Conservation (phyloP, 2,797 vertebrate species). For the Meriones psammophilus region DNA sequence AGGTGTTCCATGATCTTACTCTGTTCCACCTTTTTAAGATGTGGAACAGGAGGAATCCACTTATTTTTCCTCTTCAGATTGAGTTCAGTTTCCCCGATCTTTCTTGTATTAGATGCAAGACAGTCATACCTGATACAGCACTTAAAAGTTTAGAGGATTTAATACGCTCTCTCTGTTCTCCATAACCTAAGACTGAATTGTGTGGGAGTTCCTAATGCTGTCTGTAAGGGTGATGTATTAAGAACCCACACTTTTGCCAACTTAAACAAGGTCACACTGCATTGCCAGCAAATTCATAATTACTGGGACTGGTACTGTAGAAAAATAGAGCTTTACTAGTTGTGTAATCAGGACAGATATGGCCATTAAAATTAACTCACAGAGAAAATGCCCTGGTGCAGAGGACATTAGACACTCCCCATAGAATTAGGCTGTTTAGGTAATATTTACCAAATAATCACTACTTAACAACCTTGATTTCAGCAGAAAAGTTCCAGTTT, state of each 20-base stretch:
- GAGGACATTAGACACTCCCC: slow-evolving; percentile 52
- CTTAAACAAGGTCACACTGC: slow-evolving; percentile 80
- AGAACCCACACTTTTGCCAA: slow-evolving; percentile 72
- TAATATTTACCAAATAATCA: slow-evolving; percentile 66
- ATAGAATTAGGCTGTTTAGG: slow-evolving; percentile 67
- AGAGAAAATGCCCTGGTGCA: slow-evolving; percentile 48
- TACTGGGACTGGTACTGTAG: slow-evolving; percentile 65
- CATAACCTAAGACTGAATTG: slow-evolving; percentile 58
- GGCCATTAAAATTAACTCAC: slow-evolving; percentile 71
- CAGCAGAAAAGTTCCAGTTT: slow-evolving; percentile 67
- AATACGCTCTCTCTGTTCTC: slow-evolving; percentile 65
- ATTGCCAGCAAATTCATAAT: slow-evolving; percentile 80
- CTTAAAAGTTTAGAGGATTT: slow-evolving; percentile 70
- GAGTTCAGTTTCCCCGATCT: slow-evolving; percentile 28
- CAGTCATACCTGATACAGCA: background rate
- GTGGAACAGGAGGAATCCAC: background rate
- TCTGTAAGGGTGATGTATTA: slow-evolving; percentile 79
- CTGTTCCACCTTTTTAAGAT: background rate
- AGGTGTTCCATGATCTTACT: background rate
- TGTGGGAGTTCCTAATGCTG: slow-evolving; percentile 80
- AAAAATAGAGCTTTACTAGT: slow-evolving; percentile 74
- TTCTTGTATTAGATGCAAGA: background rate
- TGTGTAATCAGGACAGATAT: slow-evolving; percentile 68
- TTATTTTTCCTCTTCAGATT: background rate
- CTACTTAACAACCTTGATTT: slow-evolving; percentile 63